phyloP scores from a whole-genome alignment of 2,797 vertebrate genomes.

The Malacoraja senta region DNA sequence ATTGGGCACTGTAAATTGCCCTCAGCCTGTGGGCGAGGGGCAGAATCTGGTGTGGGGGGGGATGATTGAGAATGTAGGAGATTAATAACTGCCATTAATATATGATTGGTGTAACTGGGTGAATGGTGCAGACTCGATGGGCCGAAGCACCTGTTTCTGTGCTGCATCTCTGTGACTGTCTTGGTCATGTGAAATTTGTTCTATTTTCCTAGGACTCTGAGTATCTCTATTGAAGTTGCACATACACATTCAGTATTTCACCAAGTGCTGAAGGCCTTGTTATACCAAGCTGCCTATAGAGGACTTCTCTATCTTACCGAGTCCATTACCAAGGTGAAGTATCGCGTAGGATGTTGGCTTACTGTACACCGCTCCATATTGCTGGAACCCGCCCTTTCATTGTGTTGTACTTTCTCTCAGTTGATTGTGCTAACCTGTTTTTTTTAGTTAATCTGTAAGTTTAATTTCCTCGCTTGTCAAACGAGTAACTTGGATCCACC shows the following conservation, averaged over 20 bases:
- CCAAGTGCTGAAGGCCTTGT: conserved; percentile 59
- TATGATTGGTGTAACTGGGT: too few relatives aligned
- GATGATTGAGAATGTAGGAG: too few relatives aligned
- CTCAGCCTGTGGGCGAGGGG: too few relatives aligned
- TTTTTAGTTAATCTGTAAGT: not conserved
- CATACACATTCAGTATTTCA: conserved; percentile 60
- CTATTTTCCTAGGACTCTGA: conserved; percentile 9
- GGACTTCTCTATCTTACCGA: conserved; percentile 43
- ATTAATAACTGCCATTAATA: too few relatives aligned
- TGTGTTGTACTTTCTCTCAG: conserved; percentile 45
- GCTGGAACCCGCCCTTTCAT: conserved; percentile 60
- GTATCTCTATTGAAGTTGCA: conserved; percentile 55
- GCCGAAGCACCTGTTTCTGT: not conserved
- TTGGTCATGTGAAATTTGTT: not conserved
- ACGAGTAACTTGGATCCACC: not conserved
- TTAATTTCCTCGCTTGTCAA: not conserved
- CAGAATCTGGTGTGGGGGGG: too few relatives aligned
- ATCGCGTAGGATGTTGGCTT: conserved; percentile 48
- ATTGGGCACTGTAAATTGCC: too few relatives aligned
- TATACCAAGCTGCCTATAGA: conserved; percentile 52
- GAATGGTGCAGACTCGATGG: not conserved
- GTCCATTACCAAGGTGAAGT: conserved; percentile 36
- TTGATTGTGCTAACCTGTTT: conserved; percentile 12
- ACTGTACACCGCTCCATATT: conserved; percentile 53
- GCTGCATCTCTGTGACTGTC: not conserved